Conservation (phyloP, 53 echinoderm and acorn worm species). For the Holothuria leucospilota region DNA sequence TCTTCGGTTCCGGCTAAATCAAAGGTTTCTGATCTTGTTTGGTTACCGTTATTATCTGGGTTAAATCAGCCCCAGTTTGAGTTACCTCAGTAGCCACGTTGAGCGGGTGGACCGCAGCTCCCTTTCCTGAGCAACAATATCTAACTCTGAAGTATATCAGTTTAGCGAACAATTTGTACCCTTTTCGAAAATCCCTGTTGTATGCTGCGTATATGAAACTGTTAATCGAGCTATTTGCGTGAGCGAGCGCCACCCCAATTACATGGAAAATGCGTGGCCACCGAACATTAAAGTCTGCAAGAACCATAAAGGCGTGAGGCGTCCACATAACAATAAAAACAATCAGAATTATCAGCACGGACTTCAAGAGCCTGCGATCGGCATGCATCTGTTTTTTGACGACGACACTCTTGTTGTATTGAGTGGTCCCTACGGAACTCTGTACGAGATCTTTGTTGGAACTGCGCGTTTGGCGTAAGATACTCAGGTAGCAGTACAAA, state of each 20-base stretch:
- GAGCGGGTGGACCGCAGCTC: background rate
- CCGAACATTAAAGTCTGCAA: conserved; percentile 18
- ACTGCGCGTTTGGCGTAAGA: conserved; percentile 44
- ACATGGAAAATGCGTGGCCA: conserved; percentile 52
- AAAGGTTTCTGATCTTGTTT: too few species aligned
- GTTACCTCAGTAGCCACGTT: background rate
- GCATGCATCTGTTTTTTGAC: conserved; percentile 19
- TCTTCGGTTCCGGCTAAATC: too few species aligned
- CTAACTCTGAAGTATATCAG: background rate
- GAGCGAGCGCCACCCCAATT: conserved; percentile 39
- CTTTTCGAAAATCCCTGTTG: conserved; percentile 40
- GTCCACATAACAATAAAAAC: conserved; percentile 55
- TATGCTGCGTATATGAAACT: conserved; percentile 50
- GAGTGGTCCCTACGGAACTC: conserved; percentile 8
- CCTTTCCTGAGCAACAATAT: background rate
- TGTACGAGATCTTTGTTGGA: conserved; percentile 25
- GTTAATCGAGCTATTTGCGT: conserved; percentile 56
- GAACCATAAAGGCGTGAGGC: conserved; percentile 46
- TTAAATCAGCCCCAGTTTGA: background rate
- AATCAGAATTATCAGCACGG: conserved; percentile 43
- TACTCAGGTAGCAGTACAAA: conserved; percentile 71
- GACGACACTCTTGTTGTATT: conserved; percentile 3
- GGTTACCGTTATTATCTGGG: too few species aligned
- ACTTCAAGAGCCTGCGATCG: conserved; percentile 33
- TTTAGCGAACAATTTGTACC: conserved; percentile 27